Evolutionary conservation across 2,888 invertebrate species (phyloP).

Genomic region (Parelbella ahira): DNA sequence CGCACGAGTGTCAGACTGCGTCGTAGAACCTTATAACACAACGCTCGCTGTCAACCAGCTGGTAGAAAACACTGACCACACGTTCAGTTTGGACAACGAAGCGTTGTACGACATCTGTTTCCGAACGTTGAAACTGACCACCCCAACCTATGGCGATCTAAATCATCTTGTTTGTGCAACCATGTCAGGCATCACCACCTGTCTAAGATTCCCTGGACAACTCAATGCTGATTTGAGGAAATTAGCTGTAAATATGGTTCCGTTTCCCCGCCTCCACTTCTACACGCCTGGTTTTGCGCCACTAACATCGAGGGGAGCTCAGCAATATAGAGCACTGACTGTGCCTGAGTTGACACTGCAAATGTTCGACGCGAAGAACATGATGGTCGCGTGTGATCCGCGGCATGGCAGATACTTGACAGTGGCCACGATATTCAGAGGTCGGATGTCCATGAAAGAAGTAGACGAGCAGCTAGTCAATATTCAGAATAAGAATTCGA

Average conservation of each 20-base stretch:
- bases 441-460: conserved; percentile 96
- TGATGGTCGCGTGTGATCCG: too few relatives aligned
- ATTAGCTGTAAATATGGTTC: conserved; percentile 78
- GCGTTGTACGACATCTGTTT: conserved; percentile 87
- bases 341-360: conserved; percentile 94
- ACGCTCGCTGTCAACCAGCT: conserved; percentile 91
- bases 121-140: conserved; percentile 86
- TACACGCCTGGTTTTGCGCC: conserved; percentile 83
- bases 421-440: conserved; percentile 93
- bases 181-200: conserved; percentile 91
- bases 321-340: conserved; percentile 91
- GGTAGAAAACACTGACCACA: conserved; percentile 86
- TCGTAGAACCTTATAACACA: conserved; percentile 88
- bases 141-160: conserved; percentile 89
- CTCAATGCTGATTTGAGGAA: conserved; percentile 90
- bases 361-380: too few relatives aligned
- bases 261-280: conserved; percentile 84
- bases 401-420: not conserved
- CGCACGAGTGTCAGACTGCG: conserved; percentile 87
- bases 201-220: conserved; percentile 64
- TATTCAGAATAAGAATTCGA: conserved; percentile 85
- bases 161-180: conserved; percentile 91
- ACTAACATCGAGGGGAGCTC: conserved; percentile 88
- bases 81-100: conserved; percentile 89
- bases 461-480: conserved; percentile 90